Base-by-base conservation (phyloP, 1,140 invertebrate genomes). In the Conus ventricosus region DNA sequence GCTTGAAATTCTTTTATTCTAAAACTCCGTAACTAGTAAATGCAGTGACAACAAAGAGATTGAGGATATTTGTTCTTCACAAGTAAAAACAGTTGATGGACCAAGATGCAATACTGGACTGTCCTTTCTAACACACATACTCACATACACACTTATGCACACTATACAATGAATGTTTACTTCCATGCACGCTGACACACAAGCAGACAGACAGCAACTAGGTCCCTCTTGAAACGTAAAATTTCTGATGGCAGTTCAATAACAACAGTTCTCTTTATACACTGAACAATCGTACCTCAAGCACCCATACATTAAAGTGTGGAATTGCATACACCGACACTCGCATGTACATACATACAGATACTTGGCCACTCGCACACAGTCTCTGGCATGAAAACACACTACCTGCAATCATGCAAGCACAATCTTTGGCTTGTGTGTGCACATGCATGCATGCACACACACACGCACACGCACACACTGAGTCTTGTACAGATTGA, bases 381-480 rank as follows among this genome's bases (percentile, higher is more conserved):
- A 39, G 39, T 39, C 39, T 39, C 39, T 39, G 39, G 39, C 39
- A 39, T 39, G 39, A 39, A 39, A 39, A n/a, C 81, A 83, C 51
- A 83, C 81, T 55, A 54, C 23, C 27, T 1, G 51, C 53, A 39
- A 11, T 78, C 76, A 39, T 6, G 6, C 76, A 7, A 13, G 7
- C 27, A 39, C n/a, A 54, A n/a, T n/a, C n/a, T n/a, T n/a, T n/a
- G n/a, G n/a, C n/a, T n/a, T n/a, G n/a, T n/a, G n/a, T n/a, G n/a
- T n/a, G n/a, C 80, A 54, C 80, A 20, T 53, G 15, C 81, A 83
- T 23, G 4, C 39, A 78, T 1, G 5, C 51, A 51, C 25, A 54
- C 55, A n/a, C 57, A 63, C 57, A 63, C 82, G 63, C 55, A 63
- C n/a, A 51, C 57, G 63, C 82, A 84, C n/a, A 63, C 55, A 83